A percentile compares a stretch with the other conserved stretches of the same genome.
These are phyloP conservation scores for Callosobruchus maculatus DNA, from an alignment of 2,888 invertebrate genomes.

Conservation along the genomic window DNA sequence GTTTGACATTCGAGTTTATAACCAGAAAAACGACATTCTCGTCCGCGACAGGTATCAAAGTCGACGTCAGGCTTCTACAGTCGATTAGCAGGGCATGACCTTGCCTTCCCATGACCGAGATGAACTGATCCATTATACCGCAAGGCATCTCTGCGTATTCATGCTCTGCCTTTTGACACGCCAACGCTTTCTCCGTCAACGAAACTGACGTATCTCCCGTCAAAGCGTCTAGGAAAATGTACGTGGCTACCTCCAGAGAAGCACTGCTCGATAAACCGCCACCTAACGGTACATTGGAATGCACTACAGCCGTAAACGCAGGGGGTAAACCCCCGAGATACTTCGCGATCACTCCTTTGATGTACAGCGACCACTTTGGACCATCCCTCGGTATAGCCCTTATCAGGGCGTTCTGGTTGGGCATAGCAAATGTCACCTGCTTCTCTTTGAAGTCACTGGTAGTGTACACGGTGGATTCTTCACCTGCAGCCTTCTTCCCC, in stretches of 20 bases:
- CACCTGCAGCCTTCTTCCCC: constrained; percentile 58
- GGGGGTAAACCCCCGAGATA: constrained; percentile 52
- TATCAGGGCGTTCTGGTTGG: constrained; percentile 35
- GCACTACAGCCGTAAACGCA: constrained; percentile 79
- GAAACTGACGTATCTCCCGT: constrained; percentile 52
- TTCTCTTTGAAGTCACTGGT: constrained; percentile 52
- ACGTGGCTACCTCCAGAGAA: constrained; percentile 83
- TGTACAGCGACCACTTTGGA: constrained; percentile 89
- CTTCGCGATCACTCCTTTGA: constrained; percentile 58
- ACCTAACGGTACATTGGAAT: constrained; percentile 83
- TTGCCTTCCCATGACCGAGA: constrained; percentile 76
- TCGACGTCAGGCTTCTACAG: constrained; percentile 74
- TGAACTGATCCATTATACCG: constrained; percentile 96
- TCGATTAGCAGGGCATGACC: constrained; percentile 83
- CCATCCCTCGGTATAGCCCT: constrained; percentile 51
- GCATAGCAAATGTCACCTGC: constrained; percentile 50
- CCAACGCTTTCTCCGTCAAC: constrained; percentile 64
- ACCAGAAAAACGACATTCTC: constrained; percentile 72
- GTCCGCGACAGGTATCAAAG: constrained; percentile 69
- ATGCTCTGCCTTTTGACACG: constrained; percentile 92
- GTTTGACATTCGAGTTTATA: constrained; percentile 88
- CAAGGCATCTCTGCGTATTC: constrained; percentile 89
- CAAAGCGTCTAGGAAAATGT: constrained; percentile 78
- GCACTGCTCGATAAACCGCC: constrained; percentile 92
- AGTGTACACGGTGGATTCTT: constrained; percentile 55